Evolutionary conservation across 2,888 invertebrate genomes (phyloP).

Genomic region (Agrotis exclamationis): DNA sequence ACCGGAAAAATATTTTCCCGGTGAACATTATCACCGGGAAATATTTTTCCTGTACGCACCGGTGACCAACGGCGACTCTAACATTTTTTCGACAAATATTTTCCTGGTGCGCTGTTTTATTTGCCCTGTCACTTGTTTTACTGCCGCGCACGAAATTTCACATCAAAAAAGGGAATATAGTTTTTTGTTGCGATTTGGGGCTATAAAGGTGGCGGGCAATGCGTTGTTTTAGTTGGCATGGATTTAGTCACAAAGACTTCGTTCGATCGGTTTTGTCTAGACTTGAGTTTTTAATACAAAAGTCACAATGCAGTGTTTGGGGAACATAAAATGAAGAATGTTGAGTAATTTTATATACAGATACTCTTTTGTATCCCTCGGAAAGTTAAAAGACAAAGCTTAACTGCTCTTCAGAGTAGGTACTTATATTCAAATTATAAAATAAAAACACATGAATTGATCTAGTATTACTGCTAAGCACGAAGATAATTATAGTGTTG

Average conservation of each 20-base stretch:
- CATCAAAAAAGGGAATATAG: constrained; percentile 54
- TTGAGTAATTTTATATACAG: not conserved
- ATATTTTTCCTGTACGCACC: constrained; percentile 42
- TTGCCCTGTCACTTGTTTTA: constrained; percentile 62
- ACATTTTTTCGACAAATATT: constrained; percentile 59
- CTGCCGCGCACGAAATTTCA: constrained; percentile 54
- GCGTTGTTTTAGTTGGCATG: not conserved
- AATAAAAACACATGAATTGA: too few species aligned
- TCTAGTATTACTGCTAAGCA: too few species aligned
- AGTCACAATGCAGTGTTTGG: too few species aligned
- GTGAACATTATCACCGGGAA: constrained; percentile 7
- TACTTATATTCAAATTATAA: not conserved
- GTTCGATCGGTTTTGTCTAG: not conserved
- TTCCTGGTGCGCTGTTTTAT: constrained; percentile 53
- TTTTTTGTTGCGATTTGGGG: constrained; percentile 57
- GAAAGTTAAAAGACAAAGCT: not conserved
- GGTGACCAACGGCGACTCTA: constrained; percentile 11
- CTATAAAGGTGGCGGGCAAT: constrained; percentile 25
- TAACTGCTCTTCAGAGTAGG: too few species aligned
- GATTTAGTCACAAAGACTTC: not conserved
- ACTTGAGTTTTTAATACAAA: too few species aligned
- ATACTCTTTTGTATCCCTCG: not conserved
- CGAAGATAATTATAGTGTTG: too few species aligned
- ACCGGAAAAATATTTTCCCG: constrained; percentile 34
- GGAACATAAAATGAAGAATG: too few species aligned